Base-by-base conservation (phyloP, 2,113 vertebrate genomes). In the Eptesicus fuscus region DNA sequence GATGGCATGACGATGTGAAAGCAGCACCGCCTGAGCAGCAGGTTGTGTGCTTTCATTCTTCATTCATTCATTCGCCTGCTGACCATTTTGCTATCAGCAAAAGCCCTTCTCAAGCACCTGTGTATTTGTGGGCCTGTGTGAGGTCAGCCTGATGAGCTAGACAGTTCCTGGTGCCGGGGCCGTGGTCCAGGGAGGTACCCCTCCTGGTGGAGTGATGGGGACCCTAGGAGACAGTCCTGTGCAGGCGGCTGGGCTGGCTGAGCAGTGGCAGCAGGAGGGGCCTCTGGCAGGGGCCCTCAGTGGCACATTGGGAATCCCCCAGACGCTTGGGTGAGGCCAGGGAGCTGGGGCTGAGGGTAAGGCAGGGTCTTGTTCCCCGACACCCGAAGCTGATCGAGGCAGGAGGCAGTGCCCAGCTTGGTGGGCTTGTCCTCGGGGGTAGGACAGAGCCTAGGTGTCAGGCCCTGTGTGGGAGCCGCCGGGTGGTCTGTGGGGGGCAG, bases 141-240 rank as follows among this genome's bases (percentile, higher is more conserved):
- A 22, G 7, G 83, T 37, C 51, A 32, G 23, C 32, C 61, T 2
- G 5, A n/a, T 16, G 20, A 65, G 37, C 74, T 37, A 25, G 37
- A 47, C 9, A 2, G 18, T 70, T 86, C 53, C 35, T 65, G 35
- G 65, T n/a, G 22, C 74, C 35, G 0, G 1, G 28, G 25, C 73
- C 0, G 0, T 37, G 49, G 63, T 5, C 77, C 63, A 9, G 63
- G 80, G 82, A 82, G 25, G 18, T 18, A 0, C 37, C 3, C 3
- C 65, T 78, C 63, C 61, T 44, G 35, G n/a, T 7, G 37, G 87
- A 40, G 76, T 18, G 69, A 47, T 28, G 28, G 44, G 44, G 8
- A 10, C 44, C 23, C 30, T 14, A 56, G 82, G 14, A 56, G 25
- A 44, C 0, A 5, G 49, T 59, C 37, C 22, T 4, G 23, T 56